Evolutionary conservation across 30 jellyfish, hydroid and myxozoan species (phyloP), one percentile per base, ranked within the genome.

Genomic region (Phacellophora camtschatica): DNA sequence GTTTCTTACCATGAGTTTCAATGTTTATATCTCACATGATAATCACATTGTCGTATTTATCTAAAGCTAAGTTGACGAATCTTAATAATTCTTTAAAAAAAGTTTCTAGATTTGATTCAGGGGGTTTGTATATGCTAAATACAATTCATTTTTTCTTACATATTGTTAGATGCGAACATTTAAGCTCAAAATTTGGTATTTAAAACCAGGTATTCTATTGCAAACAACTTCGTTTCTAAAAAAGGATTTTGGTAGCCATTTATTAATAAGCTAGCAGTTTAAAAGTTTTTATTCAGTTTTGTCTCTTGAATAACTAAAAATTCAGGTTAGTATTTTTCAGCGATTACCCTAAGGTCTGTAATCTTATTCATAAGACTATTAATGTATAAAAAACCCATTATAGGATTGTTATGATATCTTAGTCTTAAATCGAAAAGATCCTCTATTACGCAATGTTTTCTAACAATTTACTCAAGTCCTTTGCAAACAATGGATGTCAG

Each of bases 1-100:
- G 53, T 45, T 34, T 28, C 48, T 0, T 13, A 42, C 56, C 42
- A 51, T 74, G 77, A 29, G 71, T 33, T 30, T 71, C 85, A 19
- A 71, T 50, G 48, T 71, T 71, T 27, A 71, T 27, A 43, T 71
- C 85, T 9, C 85, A 77, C 72, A 50, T 8, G 28, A 70, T 49
- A 41, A 70, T 70, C 39, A 71, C 48, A 32, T 71, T 71, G 48
- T 71, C 85, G 39, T 54, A 39, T 39, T 13, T 5, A 13, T 39
- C 13, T 39, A 39, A 39, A 39, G 51, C 51, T 39, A 13, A 39
- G 13, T 39, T 39, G 11, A 39, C 7, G 51, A 13, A 39, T 5
- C 7, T 39, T 7, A 13, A 39, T 5, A 39, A 13, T 39, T 7
- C 51, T 5, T 7, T 5, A 13, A 39, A 39, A 39, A 39, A 39